These are phyloP conservation scores for Clinocottus analis DNA, from an alignment of 2,113 vertebrate species.

Conservation along the genomic window DNA sequence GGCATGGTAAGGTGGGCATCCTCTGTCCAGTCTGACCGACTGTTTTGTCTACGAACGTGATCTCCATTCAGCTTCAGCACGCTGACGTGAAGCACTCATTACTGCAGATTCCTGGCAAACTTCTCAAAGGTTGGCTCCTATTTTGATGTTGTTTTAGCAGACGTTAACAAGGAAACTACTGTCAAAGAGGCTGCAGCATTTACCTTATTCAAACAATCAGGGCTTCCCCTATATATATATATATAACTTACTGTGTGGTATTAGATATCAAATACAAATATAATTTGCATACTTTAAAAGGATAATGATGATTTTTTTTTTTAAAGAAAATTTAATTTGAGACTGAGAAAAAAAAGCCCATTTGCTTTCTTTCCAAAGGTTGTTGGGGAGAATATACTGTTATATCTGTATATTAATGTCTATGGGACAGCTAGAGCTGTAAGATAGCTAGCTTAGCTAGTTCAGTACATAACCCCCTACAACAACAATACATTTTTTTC, in stretches of 20 bases:
- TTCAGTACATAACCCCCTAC: neutral
- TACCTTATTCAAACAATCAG: slow-evolving; percentile 18
- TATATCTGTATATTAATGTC: neutral
- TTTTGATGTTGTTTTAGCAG: slow-evolving; percentile 4
- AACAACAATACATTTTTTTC: neutral
- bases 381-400: neutral
- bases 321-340: neutral
- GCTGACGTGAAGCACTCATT: slow-evolving; percentile 8
- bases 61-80: slow-evolving; percentile 32
- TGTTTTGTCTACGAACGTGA: neutral
- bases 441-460: neutral
- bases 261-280: neutral
- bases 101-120: slow-evolving; percentile 4
- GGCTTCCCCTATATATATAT: slow-evolving; percentile 9
- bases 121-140: neutral
- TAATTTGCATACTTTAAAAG: neutral
- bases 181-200: slow-evolving; percentile 10
- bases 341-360: too few relatives aligned
- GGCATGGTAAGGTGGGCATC: slow-evolving; percentile 3
- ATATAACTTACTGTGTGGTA: too few relatives aligned
- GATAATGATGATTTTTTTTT: neutral
- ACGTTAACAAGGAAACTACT: slow-evolving; percentile 7
- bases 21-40: slow-evolving; percentile 10
- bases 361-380: neutral
- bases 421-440: neutral